phyloP scores from a whole-genome alignment of 2,113 vertebrate genomes.

The Neolamprologus fasciatus region DNA sequence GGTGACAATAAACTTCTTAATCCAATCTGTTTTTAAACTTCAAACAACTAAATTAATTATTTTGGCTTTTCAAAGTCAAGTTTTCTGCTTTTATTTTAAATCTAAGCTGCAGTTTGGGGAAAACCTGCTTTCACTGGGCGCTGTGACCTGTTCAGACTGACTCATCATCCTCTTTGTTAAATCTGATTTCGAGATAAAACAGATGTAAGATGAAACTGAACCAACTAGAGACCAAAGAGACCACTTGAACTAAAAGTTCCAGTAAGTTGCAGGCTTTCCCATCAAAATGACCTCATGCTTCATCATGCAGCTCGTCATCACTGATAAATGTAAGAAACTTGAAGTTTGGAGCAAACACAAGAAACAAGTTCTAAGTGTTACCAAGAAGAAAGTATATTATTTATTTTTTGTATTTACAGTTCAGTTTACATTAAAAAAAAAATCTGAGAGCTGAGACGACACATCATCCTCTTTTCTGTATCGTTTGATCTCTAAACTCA shows the following conservation, averaged over 20 bases:
- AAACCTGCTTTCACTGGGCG: neutral
- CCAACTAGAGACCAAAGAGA: neutral
- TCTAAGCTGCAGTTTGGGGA: neutral
- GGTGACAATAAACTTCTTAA: rapidly evolving
- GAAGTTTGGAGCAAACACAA: neutral
- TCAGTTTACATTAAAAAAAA: neutral
- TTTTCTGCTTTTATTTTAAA: neutral
- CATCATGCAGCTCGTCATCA: neutral
- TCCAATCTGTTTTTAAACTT: neutral
- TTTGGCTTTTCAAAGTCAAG: neutral
- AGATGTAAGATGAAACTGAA: neutral
- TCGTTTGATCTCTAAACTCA: neutral
- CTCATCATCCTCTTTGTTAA: neutral
- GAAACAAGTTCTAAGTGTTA: neutral
- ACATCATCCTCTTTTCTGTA: neutral
- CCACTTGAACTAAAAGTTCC: neutral
- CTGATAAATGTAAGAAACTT: neutral
- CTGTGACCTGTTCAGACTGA: neutral
- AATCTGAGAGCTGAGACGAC: neutral
- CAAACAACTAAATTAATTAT: neutral
- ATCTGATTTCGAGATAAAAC: neutral
- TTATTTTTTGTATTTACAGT: slow-evolving; percentile 47
- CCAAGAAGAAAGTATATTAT: neutral
- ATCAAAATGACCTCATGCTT: neutral
- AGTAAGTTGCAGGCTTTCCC: rapidly evolving